These are phyloP conservation scores for Montipora foliosa DNA, from an alignment of 64 coral and sea anemone genomes.

Conservation along the genomic window DNA sequence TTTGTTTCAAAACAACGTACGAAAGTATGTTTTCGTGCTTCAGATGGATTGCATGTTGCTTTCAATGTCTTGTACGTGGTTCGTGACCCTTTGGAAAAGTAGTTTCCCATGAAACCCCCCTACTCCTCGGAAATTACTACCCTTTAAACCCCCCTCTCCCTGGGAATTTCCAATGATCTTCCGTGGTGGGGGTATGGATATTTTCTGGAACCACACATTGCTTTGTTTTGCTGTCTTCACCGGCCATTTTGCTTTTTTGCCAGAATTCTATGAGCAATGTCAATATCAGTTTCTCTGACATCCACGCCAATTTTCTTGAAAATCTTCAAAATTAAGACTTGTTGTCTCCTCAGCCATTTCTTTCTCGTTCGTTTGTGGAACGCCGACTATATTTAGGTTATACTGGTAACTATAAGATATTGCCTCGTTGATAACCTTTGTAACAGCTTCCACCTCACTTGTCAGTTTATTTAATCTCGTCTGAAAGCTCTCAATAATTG, in stretches of 20 bases:
- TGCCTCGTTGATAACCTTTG: slow-evolving; percentile 23
- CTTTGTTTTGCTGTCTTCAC: not conserved
- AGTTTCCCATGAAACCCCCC: too few species aligned
- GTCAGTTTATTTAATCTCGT: slow-evolving; percentile 19
- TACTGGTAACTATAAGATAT: slow-evolving; percentile 67
- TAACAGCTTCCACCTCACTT: slow-evolving; percentile 23
- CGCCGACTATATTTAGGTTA: slow-evolving; percentile 55
- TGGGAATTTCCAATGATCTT: too few species aligned
- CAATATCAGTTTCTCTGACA: slow-evolving; percentile 33
- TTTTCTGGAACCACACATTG: slow-evolving; percentile 14
- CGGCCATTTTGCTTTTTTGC: slow-evolving; percentile 26
- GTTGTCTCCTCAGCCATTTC: slow-evolving; percentile 56
- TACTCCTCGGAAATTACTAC: too few species aligned
- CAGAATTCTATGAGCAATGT: slow-evolving; percentile 40
- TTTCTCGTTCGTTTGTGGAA: slow-evolving; percentile 36
- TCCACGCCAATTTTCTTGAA: slow-evolving; percentile 46
- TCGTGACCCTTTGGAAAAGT: too few species aligned
- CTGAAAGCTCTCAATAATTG: slow-evolving; percentile 43
- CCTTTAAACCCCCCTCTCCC: too few species aligned
- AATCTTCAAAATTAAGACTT: slow-evolving; percentile 15
- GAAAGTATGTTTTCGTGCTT: too few species aligned
- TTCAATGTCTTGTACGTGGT: too few species aligned
- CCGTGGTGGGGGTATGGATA: too few species aligned
- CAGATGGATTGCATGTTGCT: too few species aligned
- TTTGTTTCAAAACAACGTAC: too few species aligned